phyloP scores from a whole-genome alignment of 2,797 vertebrate species.

The Artibeus lituratus region DNA sequence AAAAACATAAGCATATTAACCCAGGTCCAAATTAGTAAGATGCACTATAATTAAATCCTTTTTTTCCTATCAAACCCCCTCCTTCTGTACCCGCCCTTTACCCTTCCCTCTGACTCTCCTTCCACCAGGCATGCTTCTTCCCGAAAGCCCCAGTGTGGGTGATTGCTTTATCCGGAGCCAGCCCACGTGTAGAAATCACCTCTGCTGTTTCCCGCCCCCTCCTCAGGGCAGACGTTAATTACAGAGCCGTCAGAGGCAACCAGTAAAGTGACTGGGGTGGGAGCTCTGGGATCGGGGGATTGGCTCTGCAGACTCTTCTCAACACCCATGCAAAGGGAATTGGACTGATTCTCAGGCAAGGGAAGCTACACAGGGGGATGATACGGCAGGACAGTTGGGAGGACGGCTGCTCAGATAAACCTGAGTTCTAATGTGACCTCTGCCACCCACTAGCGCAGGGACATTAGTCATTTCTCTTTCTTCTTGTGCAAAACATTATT shows the following conservation, averaged over 20 bases:
- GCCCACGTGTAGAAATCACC: neutral
- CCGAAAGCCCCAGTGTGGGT: neutral
- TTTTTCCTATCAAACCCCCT: neutral
- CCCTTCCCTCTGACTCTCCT: neutral
- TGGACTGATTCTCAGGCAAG: neutral
- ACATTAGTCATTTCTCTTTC: neutral
- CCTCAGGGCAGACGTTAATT: conserved; percentile 24
- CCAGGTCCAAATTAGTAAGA: neutral
- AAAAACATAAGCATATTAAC: neutral
- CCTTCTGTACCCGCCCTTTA: no score
- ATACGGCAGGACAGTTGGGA: neutral
- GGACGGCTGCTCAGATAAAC: neutral
- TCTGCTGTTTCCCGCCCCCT: neutral
- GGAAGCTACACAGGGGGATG: neutral
- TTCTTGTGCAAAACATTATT: neutral
- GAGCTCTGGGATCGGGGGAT: neutral
- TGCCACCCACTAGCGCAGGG: neutral
- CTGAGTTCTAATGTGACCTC: neutral
- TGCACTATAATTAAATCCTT: conserved; percentile 19
- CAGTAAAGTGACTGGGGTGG: neutral
- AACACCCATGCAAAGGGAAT: neutral
- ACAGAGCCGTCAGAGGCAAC: conserved; percentile 23
- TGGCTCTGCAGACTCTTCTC: neutral
- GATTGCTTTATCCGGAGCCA: conserved; percentile 24
- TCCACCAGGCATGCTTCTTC: neutral